Conservation (phyloP, 1,140 invertebrate genomes). For the Akabosia matsudoensis region DNA sequence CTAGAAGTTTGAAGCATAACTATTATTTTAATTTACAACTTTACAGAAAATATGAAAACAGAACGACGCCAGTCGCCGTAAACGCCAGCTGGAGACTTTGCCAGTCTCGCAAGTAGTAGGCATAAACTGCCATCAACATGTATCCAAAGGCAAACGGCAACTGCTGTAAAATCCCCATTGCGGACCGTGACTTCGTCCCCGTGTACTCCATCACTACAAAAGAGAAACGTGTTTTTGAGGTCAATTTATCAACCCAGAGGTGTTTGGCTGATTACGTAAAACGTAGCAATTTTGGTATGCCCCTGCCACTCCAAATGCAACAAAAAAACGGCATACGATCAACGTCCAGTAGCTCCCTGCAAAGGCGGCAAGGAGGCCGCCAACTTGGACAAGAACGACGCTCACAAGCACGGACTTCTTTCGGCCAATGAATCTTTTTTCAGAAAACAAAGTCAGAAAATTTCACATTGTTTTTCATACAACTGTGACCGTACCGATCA, state of each 20-base stretch:
- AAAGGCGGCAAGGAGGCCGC: slow-evolving; percentile 56
- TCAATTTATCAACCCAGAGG: too few relatives aligned
- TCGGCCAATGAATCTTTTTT: slow-evolving; percentile 46
- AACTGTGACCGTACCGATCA: slow-evolving; percentile 33
- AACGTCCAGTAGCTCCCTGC: slow-evolving; percentile 64
- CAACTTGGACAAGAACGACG: slow-evolving; percentile 43
- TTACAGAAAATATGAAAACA: slow-evolving; percentile 64
- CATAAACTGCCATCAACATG: slow-evolving; percentile 67
- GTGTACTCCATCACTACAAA: slow-evolving; percentile 37
- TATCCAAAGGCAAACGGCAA: slow-evolving; percentile 62
- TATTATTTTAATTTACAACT: neutral
- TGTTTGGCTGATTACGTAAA: slow-evolving; percentile 52
- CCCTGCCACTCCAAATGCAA: slow-evolving; percentile 68
- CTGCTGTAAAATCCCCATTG: slow-evolving; percentile 35
- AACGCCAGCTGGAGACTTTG: slow-evolving; percentile 66
- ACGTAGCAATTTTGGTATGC: slow-evolving; percentile 71
- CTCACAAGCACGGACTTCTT: slow-evolving; percentile 47
- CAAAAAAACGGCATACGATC: slow-evolving; percentile 59
- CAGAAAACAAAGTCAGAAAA: neutral
- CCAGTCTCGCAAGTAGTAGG: slow-evolving; percentile 69
- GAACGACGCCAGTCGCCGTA: slow-evolving; percentile 64
- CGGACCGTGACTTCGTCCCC: slow-evolving; percentile 24
- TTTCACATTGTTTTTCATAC: neutral
- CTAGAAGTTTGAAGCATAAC: neutral
- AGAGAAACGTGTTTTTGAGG: neutral